Percentiles rank a stretch among this genome's conserved stretches.
Evolutionary conservation across 2,113 vertebrate species (phyloP).

Genomic region (Campylorhamphus procurvoides): DNA sequence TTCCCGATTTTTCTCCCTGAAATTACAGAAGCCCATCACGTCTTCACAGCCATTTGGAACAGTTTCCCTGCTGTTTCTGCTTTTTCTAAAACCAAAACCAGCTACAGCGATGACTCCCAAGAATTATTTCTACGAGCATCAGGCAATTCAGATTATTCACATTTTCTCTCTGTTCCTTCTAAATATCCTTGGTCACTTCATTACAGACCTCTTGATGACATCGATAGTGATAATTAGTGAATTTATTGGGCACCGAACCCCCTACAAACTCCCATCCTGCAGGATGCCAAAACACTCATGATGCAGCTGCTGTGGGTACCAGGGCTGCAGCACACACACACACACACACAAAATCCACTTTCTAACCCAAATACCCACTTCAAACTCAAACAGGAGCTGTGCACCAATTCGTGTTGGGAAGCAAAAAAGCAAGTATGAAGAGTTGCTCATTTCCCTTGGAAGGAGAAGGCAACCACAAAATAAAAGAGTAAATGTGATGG

Average conservation of each 20-base stretch:
- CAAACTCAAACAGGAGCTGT: background rate
- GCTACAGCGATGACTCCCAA: background rate
- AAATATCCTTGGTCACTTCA: background rate
- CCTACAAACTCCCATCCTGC: background rate
- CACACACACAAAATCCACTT: background rate
- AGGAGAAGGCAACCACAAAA: background rate
- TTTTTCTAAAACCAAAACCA: slow-evolving; percentile 18
- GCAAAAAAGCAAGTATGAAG: background rate
- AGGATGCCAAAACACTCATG: background rate
- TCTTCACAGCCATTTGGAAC: background rate
- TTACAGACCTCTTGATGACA: background rate
- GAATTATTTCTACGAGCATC: background rate
- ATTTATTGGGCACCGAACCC: background rate
- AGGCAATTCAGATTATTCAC: background rate
- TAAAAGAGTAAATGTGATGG: background rate
- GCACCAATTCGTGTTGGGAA: background rate
- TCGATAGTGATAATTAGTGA: background rate
- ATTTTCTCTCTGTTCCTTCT: background rate
- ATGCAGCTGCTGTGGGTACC: background rate
- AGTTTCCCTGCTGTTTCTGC: slow-evolving; percentile 3
- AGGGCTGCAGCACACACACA: background rate
- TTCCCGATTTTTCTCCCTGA: slow-evolving; percentile 51
- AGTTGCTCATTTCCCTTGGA: background rate
- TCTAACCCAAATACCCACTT: background rate
- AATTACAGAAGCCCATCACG: background rate